Evolutionary conservation across 2,113 vertebrate genomes (phyloP).

Genomic region (Apodemus sylvaticus): DNA sequence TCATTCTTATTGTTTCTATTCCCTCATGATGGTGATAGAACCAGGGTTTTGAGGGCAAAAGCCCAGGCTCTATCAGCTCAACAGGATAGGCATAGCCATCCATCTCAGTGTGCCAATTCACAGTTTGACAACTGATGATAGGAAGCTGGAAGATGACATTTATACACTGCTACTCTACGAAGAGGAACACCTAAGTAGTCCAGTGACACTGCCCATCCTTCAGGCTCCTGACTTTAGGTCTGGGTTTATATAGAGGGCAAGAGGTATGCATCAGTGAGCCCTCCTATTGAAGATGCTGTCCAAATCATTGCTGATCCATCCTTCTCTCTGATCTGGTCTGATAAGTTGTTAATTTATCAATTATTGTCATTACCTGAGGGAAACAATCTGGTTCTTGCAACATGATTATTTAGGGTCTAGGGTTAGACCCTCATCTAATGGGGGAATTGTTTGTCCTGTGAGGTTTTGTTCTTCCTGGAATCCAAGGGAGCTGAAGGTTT

Average conservation of each 20-base stretch:
- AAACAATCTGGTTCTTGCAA: not conserved
- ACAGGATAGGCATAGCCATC: no score
- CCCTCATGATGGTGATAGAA: not conserved
- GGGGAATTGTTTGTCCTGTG: not conserved
- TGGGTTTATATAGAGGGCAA: not conserved
- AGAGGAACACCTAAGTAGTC: not conserved
- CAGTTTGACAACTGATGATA: not conserved
- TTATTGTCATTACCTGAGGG: not conserved
- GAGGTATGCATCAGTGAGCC: not conserved
- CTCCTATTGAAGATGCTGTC: not conserved
- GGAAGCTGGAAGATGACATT: not conserved
- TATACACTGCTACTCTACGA: not conserved
- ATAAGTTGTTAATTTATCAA: not conserved
- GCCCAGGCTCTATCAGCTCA: not conserved
- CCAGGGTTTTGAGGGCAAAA: not conserved
- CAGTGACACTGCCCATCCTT: not conserved
- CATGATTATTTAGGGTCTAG: not conserved
- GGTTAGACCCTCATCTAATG: no score
- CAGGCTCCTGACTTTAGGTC: not conserved
- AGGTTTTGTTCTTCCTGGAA: not conserved
- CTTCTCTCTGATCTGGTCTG: not conserved
- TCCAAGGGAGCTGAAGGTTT: not conserved
- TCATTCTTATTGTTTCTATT: not conserved
- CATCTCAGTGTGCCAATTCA: not conserved
- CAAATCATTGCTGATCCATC: no score